Evolutionary conservation across 2,888 invertebrate genomes (phyloP).

Genomic region (Abrostola tripartita): DNA sequence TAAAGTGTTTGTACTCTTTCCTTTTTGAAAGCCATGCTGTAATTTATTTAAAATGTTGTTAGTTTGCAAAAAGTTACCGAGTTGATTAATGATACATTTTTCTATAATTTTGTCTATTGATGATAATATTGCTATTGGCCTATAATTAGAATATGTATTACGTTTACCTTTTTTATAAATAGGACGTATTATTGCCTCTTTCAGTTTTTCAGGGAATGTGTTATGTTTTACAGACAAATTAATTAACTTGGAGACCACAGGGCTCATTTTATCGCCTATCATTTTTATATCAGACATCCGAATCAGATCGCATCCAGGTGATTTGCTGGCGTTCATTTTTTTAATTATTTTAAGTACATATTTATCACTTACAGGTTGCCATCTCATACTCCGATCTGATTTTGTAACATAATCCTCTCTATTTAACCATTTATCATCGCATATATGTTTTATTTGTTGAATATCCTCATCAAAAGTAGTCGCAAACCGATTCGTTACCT

Average conservation of each 20-base stretch:
- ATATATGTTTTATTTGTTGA: too few relatives aligned
- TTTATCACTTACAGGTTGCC: neutral
- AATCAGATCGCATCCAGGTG: conserved; percentile 1
- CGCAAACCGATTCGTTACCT: too few relatives aligned
- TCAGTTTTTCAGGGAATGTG: neutral
- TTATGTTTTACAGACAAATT: neutral
- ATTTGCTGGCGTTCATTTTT: neutral
- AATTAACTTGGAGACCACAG: conserved; percentile 1
- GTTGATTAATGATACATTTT: too few relatives aligned
- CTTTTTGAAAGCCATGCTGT: too few relatives aligned
- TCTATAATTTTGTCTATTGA: too few relatives aligned
- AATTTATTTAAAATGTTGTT: too few relatives aligned
- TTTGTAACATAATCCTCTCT: too few relatives aligned
- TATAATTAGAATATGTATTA: conserved; percentile 1
- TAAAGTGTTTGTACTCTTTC: too few relatives aligned
- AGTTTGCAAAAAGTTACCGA: too few relatives aligned
- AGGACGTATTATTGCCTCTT: conserved; percentile 1
- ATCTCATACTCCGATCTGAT: too few relatives aligned
- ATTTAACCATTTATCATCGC: too few relatives aligned
- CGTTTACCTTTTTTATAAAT: neutral
- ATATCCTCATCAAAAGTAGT: too few relatives aligned
- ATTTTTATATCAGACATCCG: conserved; percentile 2
- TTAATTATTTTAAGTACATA: neutral
- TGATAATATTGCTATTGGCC: neutral
- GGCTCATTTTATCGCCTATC: conserved; percentile 1